Base-by-base conservation (phyloP, 2,888 invertebrate species). In the Drosophila dives region DNA sequence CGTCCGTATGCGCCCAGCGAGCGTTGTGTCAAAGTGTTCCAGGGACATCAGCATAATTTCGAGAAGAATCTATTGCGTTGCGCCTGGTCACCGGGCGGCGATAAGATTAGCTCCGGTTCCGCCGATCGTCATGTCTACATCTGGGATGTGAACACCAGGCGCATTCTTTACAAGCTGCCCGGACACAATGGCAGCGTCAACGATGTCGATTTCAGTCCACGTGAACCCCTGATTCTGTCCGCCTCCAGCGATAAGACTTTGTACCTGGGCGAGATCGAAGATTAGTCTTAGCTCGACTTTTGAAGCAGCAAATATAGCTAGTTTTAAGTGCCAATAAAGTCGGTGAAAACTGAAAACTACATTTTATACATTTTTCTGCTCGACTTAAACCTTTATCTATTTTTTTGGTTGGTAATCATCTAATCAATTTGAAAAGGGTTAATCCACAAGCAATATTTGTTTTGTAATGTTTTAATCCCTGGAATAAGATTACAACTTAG, bases 171-270 rank as follows among this genome's bases (percentile, higher is more conserved):
- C 94, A 99, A 98, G 94, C 94, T 99, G 81, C 99, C 99, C 0
- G 99, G 99, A 0, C 99, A 99, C 93, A 97, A 98, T 93, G 99
- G 99, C 42, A 97, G 98, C 74, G 98, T 99, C 34, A 99, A 99
- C 92, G 98, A 98, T 92, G 96, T 98, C 1, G 97, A 98, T 93
- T 99, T 99, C 93, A 99, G 99, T 93, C 97, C 97, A 0, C 95
- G 95, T 38, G 99, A 99, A 92, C 97, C 99, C 7, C 96, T 99
- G 61, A 96, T 99, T 81, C 94, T 97, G 45, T 99, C 99, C 0
- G 98, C 96, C 12, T 97, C 98, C 45, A 99, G 98, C 93, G 99
- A 99, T 93, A 99, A 99, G 93, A 97, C 97, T 87, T 95, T 99
- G 70, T 99, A 96, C 93, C 94, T 99, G 74, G 99, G 99, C 40